Conservation (phyloP, 2,888 invertebrate species). For the Heteropelma amictum region DNA sequence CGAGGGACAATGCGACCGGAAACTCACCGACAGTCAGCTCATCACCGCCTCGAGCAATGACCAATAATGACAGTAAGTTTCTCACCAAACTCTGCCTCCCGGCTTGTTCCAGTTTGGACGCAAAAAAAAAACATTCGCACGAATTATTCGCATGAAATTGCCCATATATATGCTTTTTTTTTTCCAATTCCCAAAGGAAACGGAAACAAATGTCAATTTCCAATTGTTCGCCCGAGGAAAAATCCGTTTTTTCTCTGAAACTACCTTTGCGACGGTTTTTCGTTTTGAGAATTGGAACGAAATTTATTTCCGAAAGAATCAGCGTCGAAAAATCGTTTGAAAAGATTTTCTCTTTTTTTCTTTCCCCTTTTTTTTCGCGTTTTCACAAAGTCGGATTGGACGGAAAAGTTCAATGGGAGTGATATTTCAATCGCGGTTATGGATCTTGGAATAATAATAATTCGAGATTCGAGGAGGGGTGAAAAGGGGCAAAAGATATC, state of each 20-base stretch:
- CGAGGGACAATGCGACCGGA: slow-evolving; percentile 69
- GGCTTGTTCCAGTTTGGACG: background rate
- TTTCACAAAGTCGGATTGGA: background rate
- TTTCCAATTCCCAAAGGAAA: too few species aligned
- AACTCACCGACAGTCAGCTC: slow-evolving; percentile 73
- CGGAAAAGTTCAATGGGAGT: background rate
- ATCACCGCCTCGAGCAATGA: slow-evolving; percentile 73
- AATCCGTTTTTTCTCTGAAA: too few species aligned
- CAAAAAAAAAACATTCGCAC: background rate
- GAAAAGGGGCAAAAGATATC: slow-evolving; percentile 15
- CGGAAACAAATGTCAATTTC: too few species aligned
- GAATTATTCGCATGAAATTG: background rate
- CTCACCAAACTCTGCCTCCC: slow-evolving; percentile 29
- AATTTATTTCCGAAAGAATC: too few species aligned
- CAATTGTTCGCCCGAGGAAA: too few species aligned
- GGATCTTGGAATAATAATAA: background rate
- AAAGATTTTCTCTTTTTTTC: too few species aligned
- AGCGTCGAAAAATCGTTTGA: too few species aligned
- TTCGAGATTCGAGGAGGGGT: background rate
- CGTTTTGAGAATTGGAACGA: too few species aligned
- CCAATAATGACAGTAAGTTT: slow-evolving; percentile 75
- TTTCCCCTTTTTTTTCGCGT: too few species aligned
- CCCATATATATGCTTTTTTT: too few species aligned
- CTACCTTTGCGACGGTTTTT: too few species aligned
- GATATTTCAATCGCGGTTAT: background rate